phyloP scores from a whole-genome alignment of 1,140 invertebrate species.

The Apolygus lucorum region DNA sequence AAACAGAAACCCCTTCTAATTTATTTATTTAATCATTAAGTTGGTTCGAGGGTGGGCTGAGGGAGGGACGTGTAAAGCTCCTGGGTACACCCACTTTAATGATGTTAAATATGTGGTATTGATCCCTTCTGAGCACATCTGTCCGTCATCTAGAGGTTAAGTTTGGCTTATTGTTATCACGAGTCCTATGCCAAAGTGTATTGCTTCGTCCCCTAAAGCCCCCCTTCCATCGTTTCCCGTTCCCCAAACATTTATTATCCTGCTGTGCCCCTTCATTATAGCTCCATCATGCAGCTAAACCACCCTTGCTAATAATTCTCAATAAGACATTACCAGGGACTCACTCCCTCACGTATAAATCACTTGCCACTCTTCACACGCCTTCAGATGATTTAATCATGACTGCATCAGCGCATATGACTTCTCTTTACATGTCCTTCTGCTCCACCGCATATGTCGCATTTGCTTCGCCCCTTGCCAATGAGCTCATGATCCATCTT shows the following conservation, averaged over 20 bases:
- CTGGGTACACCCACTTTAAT: not conserved
- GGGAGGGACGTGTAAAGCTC: not conserved
- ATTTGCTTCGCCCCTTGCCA: too few relatives aligned
- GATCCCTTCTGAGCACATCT: not conserved
- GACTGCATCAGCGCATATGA: not conserved
- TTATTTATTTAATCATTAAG: not conserved
- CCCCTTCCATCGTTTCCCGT: too few relatives aligned
- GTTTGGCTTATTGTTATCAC: not conserved
- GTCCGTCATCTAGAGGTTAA: not conserved
- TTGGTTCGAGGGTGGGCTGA: not conserved
- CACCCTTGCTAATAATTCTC: not conserved
- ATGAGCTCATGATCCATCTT: too few relatives aligned
- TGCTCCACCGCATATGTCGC: not conserved
- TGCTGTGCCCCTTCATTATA: not conserved
- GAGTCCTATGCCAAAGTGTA: too few relatives aligned
- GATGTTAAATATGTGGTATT: not conserved
- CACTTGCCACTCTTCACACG: not conserved
- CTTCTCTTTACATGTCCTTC: not conserved
- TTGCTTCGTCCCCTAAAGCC: too few relatives aligned
- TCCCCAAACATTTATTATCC: not conserved
- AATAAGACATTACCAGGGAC: not conserved
- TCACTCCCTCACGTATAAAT: not conserved
- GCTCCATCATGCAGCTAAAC: not conserved
- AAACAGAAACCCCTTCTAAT: not conserved
- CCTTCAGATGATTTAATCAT: not conserved